Conservation (phyloP, 2,113 vertebrate genomes). For the Philantomba maxwellii region DNA sequence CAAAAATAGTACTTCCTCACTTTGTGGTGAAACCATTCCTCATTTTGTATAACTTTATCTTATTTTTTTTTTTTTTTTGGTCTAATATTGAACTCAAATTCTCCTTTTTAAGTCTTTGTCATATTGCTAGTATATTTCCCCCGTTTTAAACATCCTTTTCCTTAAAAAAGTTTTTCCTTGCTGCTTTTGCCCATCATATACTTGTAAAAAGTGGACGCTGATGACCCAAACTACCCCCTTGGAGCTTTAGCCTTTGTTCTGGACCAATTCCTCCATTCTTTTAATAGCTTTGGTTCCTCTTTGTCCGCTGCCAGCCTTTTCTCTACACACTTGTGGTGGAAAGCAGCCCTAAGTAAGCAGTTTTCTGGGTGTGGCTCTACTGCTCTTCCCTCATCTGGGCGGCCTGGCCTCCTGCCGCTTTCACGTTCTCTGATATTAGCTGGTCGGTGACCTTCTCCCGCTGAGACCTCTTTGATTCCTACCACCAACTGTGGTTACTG, state of each 20-base stretch:
- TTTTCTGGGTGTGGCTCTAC: conserved; percentile 32
- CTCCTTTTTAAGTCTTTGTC: neutral
- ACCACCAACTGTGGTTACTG: neutral
- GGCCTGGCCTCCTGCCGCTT: neutral
- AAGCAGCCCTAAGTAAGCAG: neutral
- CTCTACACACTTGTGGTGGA: conserved; percentile 56
- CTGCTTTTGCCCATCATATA: neutral
- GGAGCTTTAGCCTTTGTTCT: conserved; percentile 1
- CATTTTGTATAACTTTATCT: conserved; percentile 15
- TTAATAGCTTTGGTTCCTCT: conserved; percentile 72
- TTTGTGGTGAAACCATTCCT: conserved; percentile 38
- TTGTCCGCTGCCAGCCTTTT: conserved; percentile 35
- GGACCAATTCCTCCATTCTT: conserved; percentile 62
- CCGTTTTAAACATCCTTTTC: neutral
- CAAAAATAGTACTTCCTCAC: conserved; percentile 61
- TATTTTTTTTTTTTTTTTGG: neutral
- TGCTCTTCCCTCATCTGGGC: conserved; percentile 49
- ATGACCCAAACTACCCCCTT: conserved; percentile 13
- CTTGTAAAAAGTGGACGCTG: neutral
- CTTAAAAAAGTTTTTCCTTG: neutral
- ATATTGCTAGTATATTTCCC: neutral
- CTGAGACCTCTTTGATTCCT: neutral
- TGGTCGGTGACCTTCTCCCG: neutral
- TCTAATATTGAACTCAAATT: neutral
- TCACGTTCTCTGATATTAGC: neutral